Percentiles rank a stretch among this genome's conserved stretches.
Evolutionary conservation across 2,797 vertebrate species (phyloP).

Genomic region (Pangasius macronema): DNA sequence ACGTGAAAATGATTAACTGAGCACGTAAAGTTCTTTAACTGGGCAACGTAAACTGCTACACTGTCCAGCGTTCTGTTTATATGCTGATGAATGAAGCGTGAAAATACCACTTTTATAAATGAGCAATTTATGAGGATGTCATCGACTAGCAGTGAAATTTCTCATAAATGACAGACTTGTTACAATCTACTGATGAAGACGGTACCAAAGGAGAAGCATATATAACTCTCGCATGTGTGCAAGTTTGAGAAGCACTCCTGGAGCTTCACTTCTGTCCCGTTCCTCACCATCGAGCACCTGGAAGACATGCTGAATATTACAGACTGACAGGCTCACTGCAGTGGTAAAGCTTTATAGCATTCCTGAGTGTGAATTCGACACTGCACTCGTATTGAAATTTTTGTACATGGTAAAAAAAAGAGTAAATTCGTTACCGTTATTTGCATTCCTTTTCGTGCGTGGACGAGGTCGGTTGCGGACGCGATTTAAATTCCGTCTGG

Average conservation of each 20-base stretch:
- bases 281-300: slow-evolving; percentile 30
- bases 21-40: not conserved
- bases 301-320: not conserved
- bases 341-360: not conserved
- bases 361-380: not conserved
- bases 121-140: not conserved
- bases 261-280: not conserved
- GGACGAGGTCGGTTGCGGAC: slow-evolving; percentile 41
- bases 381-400: not conserved
- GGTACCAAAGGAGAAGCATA: not conserved
- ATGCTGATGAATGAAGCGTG: not conserved
- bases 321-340: not conserved
- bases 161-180: not conserved
- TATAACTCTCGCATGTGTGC: no score
- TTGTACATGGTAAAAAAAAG: not conserved
- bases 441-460: slow-evolving; percentile 54
- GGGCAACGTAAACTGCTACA: not conserved
- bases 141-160: not conserved
- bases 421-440: slow-evolving; percentile 42
- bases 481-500: slow-evolving; percentile 54
- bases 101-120: not conserved
- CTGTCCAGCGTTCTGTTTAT: not conserved
- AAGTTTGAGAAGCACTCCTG: not conserved
- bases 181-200: not conserved
- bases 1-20: not conserved